phyloP scores from a whole-genome alignment of 2,888 invertebrate species.

The Hyposoter dolosus region DNA sequence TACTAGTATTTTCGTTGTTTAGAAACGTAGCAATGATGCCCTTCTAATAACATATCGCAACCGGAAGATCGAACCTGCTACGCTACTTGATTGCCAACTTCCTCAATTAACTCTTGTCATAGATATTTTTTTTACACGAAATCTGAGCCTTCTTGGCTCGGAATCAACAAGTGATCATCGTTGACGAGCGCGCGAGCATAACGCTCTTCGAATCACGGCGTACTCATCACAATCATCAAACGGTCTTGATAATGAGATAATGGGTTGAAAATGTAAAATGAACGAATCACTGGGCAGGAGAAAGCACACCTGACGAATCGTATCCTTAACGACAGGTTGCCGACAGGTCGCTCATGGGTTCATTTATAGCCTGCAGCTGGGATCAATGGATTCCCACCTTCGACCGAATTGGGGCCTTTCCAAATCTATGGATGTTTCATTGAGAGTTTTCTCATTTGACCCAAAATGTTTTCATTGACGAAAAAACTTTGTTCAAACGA shows the following conservation, averaged over 20 bases:
- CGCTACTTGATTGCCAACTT: constrained; percentile 47
- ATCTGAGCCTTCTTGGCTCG: not conserved
- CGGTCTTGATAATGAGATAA: constrained; percentile 13
- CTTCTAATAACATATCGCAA: constrained; percentile 15
- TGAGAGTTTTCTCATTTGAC: not conserved
- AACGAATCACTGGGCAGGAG: constrained; percentile 4
- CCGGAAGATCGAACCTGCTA: constrained; percentile 13
- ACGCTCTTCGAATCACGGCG: constrained; percentile 5
- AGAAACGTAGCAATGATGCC: not conserved
- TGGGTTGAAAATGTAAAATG: constrained; percentile 7
- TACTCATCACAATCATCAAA: constrained; percentile 17
- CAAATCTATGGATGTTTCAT: not conserved
- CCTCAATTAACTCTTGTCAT: constrained; percentile 45
- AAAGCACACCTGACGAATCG: constrained; percentile 9
- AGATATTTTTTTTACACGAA: not conserved
- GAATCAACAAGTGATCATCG: not conserved
- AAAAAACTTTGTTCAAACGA: not conserved
- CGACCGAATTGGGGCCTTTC: not conserved
- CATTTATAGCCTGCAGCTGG: not conserved
- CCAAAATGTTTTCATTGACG: not conserved
- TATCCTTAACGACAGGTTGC: not conserved
- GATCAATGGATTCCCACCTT: not conserved
- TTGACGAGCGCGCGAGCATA: constrained; percentile 3
- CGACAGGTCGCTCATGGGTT: not conserved
- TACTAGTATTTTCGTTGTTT: constrained; percentile 8